Evolutionary conservation across 2,888 invertebrate genomes (phyloP).

Genomic region (Trichogramma evanescens): DNA sequence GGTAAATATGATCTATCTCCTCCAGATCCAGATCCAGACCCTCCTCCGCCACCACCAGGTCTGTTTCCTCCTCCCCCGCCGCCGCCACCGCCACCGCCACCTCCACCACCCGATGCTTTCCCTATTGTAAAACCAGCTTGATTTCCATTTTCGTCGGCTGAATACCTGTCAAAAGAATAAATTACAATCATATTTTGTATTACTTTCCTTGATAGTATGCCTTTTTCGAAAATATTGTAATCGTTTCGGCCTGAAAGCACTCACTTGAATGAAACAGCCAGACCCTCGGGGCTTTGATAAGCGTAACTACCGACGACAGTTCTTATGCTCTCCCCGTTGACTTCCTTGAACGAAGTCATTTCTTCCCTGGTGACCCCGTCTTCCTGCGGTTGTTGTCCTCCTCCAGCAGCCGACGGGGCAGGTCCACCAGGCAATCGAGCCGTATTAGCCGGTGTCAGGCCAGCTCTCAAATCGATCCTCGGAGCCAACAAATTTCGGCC

Average conservation of each 20-base stretch:
- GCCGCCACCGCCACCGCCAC: constrained; percentile 14
- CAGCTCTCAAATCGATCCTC: not conserved
- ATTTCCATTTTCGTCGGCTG: constrained; percentile 43
- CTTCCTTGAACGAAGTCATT: constrained; percentile 34
- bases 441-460: constrained; percentile 7
- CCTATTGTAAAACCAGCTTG: constrained; percentile 42
- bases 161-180: constrained; percentile 30
- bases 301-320: constrained; percentile 38
- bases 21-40: constrained; percentile 1
- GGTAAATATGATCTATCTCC: constrained; percentile 36
- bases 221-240: not conserved
- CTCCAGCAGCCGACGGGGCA: not conserved
- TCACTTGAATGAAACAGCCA: constrained; percentile 42
- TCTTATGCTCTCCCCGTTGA: constrained; percentile 36
- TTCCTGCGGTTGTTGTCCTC: constrained; percentile 15
- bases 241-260: constrained; percentile 12
- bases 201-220: not conserved
- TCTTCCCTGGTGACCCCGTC: constrained; percentile 37
- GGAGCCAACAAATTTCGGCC: too few species aligned
- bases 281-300: constrained; percentile 43
- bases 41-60: constrained; percentile 9
- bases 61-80: constrained; percentile 8
- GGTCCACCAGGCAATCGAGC: not conserved
- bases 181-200: not conserved
- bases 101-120: constrained; percentile 24